Percentiles rank a stretch among this genome's conserved stretches.
phyloP scores from a whole-genome alignment of 1,140 invertebrate genomes.

The Habropoda laboriosa region DNA sequence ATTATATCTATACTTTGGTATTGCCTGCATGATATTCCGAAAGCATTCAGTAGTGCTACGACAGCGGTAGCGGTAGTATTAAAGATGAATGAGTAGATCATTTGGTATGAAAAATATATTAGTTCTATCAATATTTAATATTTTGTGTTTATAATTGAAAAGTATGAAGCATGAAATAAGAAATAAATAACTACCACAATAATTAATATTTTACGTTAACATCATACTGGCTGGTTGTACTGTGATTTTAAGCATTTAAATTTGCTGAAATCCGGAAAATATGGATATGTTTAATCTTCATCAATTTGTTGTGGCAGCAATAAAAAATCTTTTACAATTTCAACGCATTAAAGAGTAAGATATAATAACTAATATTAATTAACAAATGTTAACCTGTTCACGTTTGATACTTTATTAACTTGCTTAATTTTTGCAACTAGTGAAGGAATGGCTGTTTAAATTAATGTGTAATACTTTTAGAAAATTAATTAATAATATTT shows the following conservation, averaged over 20 bases:
- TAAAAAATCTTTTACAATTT: constrained; percentile 77
- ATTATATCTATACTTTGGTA: background rate
- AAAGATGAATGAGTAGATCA: background rate
- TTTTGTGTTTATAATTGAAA: background rate
- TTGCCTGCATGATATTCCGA: too few species aligned
- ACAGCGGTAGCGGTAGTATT: background rate
- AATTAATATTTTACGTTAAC: background rate
- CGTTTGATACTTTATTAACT: background rate
- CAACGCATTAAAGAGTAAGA: constrained; percentile 79
- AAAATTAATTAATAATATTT: constrained; percentile 25
- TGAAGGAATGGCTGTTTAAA: constrained; percentile 27
- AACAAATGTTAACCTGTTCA: constrained; percentile 12
- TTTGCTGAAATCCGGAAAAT: background rate
- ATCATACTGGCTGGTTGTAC: background rate
- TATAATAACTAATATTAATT: constrained; percentile 38
- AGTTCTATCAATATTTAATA: background rate
- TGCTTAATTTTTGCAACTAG: constrained; percentile 33
- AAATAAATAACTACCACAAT: background rate
- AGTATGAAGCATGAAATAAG: background rate
- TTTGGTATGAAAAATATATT: background rate
- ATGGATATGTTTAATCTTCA: constrained; percentile 76
- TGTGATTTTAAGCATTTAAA: background rate
- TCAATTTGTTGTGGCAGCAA: constrained; percentile 72
- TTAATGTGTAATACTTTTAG: constrained; percentile 5
- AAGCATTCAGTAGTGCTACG: constrained; percentile 7